Base-by-base conservation (phyloP, 2,888 invertebrate species). In the Meandrusa payeni region DNA sequence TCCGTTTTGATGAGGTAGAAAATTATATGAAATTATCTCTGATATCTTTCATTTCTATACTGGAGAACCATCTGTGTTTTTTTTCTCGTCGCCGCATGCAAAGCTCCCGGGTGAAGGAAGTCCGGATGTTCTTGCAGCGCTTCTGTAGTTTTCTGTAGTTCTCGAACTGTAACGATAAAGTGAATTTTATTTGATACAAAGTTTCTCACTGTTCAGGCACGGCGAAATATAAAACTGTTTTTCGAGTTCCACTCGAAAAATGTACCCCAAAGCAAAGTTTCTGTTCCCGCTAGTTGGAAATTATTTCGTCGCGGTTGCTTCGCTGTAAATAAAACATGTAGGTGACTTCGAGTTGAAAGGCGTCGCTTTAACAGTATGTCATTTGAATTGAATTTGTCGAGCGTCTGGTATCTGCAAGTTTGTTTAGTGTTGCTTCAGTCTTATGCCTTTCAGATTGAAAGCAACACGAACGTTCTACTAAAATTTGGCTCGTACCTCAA, bases 111-210 rank as follows among this genome's bases (percentile, higher is more conserved):
- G 69, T 59, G 62, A 76, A 79, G 43, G 72, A 77, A 1, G 75
- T 75, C 29, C 76, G 59, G 2, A 75, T 65, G 34, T 69, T 76
- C 42, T 75, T 78, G 76, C 73, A 77, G 3, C 75, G 69, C 44
- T 60, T 69, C 42, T 73, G 69, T 0, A 78, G 47, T 45, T 75
- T 60, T 69, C 42, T 73, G 69, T 0, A 78, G 47, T 45, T 75
- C 70, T 43, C 64, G 60, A 33, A 55, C 72, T 73, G 61, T 32
- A 69, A 59, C 34, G 24, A 41, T 38, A 46, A 50, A 48, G 45
- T 45, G 27, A 40, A 34, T 28, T 41, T 46, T 45, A 31, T 41
- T 39, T 27, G 29, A 29, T 24, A 45, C 28, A 27, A 51, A 44
- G 27, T 33, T 38, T 34, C 23, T 22, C 15, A 6, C 2, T 11